phyloP scores from a whole-genome alignment of 2,113 vertebrate genomes.

The Rafetus swinhoei region DNA sequence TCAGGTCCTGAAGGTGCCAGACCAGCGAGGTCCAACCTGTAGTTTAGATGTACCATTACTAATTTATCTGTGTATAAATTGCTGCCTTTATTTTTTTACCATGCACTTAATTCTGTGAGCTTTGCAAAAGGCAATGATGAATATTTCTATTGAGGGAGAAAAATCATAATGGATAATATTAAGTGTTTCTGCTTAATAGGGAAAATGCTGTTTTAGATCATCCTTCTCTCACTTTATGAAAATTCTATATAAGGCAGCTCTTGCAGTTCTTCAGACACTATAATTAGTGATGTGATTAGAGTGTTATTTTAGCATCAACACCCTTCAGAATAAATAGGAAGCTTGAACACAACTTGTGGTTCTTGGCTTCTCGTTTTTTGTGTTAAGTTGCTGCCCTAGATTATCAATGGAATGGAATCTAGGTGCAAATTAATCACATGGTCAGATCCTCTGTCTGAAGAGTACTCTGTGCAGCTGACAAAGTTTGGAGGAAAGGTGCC shows the following conservation, averaged over 20 bases:
- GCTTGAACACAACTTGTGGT: background rate
- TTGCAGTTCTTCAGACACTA: background rate
- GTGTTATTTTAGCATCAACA: slow-evolving; percentile 13
- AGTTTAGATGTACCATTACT: background rate
- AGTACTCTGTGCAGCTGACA: background rate
- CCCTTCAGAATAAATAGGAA: slow-evolving; percentile 10
- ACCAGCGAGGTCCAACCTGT: too few species aligned
- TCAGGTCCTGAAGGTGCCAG: too few species aligned
- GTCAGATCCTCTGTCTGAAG: background rate
- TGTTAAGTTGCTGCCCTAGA: background rate
- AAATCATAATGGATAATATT: background rate
- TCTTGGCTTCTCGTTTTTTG: background rate
- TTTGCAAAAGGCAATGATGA: background rate
- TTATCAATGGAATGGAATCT: background rate
- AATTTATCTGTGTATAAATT: background rate
- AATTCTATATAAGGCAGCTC: background rate
- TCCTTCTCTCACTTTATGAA: background rate
- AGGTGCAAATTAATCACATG: background rate
- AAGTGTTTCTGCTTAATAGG: background rate
- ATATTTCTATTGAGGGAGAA: background rate
- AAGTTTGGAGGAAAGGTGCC: background rate
- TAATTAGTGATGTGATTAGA: slow-evolving; percentile 9
- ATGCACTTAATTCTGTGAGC: background rate
- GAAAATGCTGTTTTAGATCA: background rate
- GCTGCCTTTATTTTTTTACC: background rate